Base-by-base conservation (phyloP, 2,113 vertebrate species). In the Helogale parvula region DNA sequence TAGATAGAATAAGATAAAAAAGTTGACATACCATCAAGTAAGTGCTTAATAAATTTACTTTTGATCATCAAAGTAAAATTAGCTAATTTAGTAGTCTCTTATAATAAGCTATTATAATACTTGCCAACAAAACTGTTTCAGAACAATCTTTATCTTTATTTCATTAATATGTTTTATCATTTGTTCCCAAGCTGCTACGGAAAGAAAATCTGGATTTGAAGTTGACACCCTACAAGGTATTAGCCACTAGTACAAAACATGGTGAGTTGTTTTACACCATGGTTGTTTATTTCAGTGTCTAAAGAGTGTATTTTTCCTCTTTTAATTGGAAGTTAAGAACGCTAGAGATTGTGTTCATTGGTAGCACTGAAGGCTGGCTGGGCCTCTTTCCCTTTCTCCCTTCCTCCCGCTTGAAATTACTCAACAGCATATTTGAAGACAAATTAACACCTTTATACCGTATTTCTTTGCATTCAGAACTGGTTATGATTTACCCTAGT, bases 171-270 rank as follows among this genome's bases (percentile, higher is more conserved):
- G 33, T 90, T 97, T 92, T 97, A n/a, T 85, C 50, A 94, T 98
- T 91, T 89, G 7, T 68, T 15, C 69, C 47, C 65, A 92, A 99
- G 99, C 98, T 99, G 2, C 98, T 99, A 90, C 98, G 99, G 65
- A 99, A 99, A 98, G 99, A 99, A 97, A 99, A 99, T 95, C 97
- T 99, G 98, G 99, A 99, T 98, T 98, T 99, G 98, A 99, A 99
- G 97, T 97, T 99, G 98, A 99, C 99, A 0, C 99, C 99, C 1
- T 99, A 99, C 97, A 99, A 99, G 98, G 99, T 99, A 11, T 98
- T 99, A 97, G 99, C 99, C 96, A 99, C 99, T 14, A 99, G 99
- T 98, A 99, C 99, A 21, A 99, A 99, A 74, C 99, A 99, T 27
- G 99, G 99, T 99, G 98, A 98, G 98, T 89, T 86, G 69, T 0